Percentiles rank a stretch among this genome's conserved stretches.
Conservation (phyloP, 2,888 invertebrate genomes). For the Caenorhabditis macrosperma region DNA sequence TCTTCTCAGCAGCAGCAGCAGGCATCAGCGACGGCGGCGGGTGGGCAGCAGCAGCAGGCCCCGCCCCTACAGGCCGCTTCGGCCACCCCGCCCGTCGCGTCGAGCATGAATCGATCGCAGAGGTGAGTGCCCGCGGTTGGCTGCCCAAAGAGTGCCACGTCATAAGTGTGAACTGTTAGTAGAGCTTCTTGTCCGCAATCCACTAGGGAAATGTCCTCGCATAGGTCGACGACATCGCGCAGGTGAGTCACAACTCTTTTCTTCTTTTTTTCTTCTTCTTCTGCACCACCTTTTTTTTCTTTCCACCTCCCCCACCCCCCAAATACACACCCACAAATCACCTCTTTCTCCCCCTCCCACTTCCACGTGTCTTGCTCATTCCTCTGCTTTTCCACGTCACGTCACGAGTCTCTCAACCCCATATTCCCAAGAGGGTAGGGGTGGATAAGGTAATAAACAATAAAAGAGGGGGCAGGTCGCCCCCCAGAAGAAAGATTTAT, state of each 20-base stretch:
- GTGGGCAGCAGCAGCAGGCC: no score
- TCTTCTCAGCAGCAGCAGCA: conserved; percentile 34
- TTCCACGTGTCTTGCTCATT: no score
- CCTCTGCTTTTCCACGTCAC: background rate
- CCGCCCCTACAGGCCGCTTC: conserved; percentile 40
- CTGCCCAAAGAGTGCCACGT: background rate
- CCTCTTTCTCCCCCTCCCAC: no score
- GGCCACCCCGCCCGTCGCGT: conserved; percentile 61
- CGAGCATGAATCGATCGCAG: conserved; percentile 72
- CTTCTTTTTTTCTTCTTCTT: conserved; percentile 7
- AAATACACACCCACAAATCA: background rate
- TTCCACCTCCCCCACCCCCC: background rate
- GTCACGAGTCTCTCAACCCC: background rate
- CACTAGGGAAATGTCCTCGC: conserved; percentile 58
- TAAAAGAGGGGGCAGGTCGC: conserved; percentile 6
- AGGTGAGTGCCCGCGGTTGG: conserved; percentile 51
- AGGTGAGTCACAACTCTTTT: conserved; percentile 39
- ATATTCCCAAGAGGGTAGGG: background rate
- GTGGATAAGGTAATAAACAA: conserved; percentile 1
- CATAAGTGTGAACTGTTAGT: conserved; percentile 44
- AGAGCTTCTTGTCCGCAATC: conserved; percentile 59
- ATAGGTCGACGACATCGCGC: conserved; percentile 58
- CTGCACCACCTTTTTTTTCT: no score
- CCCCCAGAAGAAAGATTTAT: conserved; percentile 9
- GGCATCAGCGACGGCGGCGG: conserved; percentile 20